Evolutionary conservation across 2,797 vertebrate species (phyloP), one percentile per base, ranked within the genome.

Genomic region (Urocyon cinereoargenteus): DNA sequence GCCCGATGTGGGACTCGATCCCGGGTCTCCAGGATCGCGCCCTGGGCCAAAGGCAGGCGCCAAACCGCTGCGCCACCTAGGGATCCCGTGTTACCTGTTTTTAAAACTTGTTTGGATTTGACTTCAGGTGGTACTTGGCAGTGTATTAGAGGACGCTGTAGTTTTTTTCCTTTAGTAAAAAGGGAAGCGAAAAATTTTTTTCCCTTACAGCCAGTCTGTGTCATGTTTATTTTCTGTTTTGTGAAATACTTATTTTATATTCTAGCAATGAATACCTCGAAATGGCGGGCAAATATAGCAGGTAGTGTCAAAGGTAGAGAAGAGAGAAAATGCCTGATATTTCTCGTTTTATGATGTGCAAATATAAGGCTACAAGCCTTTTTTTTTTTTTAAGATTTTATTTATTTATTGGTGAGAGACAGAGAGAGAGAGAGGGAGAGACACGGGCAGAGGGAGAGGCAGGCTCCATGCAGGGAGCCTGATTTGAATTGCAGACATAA

Each of bases 141-240:
- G 1, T 78, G 12, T 36, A 53, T 90, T 84, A 90, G 36, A 96
- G 36, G 90, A n/a, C 31, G 14, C 19, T 79, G 57, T 79, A 84
- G n/a, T n/a, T n/a, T n/a, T n/a, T 97, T 97, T 97, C 88, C 93
- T 96, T 88, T 97, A 90, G 64, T 90, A 85, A 95, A 97, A 96
- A 90, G 10, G 73, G 90, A 98, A 98, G 95, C 97, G 90, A 97
- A 96, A 96, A 92, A n/a, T 0, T 13, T 78, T 91, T 93, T 90
- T 82, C 51, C 28, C 55, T 87, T 75, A 94, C 5, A 83, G 64
- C 21, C 75, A 77, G 53, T 90, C 59, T 93, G 62, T 95, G 87
- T 90, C 53, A 82, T 97, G 84, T 97, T 96, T 97, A 75, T 96
- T 97, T 97, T 97, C 55, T 96, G 11, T 97, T 98, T n/a, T 96